Conservation (phyloP, 2,797 vertebrate genomes). For the Sebastes minor region DNA sequence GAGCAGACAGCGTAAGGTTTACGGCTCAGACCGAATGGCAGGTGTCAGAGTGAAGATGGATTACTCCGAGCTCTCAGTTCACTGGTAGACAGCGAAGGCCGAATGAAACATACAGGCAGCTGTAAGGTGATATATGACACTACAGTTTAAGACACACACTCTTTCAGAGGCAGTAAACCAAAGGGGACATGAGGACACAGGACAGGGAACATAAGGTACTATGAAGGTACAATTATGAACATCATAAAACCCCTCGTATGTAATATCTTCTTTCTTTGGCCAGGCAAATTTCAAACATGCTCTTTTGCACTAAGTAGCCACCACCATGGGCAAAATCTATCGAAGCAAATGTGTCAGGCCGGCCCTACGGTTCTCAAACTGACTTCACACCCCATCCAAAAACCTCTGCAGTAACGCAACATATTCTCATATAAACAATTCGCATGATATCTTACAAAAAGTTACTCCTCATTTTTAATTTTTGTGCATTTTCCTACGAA, state of each 20-base stretch:
- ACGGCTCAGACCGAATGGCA: not conserved
- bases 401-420: not conserved
- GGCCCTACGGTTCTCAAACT: not conserved
- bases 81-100: not conserved
- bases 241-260: not conserved
- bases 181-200: not conserved
- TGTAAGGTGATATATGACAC: not conserved
- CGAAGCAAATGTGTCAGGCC: not conserved
- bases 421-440: too few relatives aligned
- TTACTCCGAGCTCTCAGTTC: not conserved
- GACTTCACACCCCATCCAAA: rapidly evolving
- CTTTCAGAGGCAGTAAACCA: not conserved
- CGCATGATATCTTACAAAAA: rapidly evolving
- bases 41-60: slow-evolving; percentile 16
- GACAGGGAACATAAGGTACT: not conserved
- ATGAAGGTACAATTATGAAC: not conserved
- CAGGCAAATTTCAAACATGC: not conserved
- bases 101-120: not conserved
- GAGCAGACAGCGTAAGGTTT: not conserved
- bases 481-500: too few relatives aligned
- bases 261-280: not conserved
- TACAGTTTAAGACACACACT: not conserved
- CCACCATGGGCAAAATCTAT: not conserved
- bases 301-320: not conserved
- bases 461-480: too few relatives aligned